These are phyloP conservation scores for Falco columbarius DNA, from an alignment of 2,797 vertebrate genomes.

Conservation along the genomic window DNA sequence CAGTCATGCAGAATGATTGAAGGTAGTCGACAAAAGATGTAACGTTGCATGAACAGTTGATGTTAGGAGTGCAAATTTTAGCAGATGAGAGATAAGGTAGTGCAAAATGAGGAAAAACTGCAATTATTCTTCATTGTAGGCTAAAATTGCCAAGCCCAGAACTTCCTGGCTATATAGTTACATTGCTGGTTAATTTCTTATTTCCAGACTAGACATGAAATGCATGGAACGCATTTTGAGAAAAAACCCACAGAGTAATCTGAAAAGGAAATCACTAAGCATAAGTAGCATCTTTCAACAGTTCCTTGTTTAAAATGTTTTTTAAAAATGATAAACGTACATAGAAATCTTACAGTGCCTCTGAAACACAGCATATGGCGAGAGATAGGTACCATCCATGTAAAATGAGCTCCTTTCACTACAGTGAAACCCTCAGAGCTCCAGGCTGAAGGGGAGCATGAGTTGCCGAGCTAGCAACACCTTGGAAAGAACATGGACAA, in stretches of 20 bases:
- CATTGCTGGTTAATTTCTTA: background rate
- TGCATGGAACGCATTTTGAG: background rate
- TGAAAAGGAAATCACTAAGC: background rate
- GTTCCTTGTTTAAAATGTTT: background rate
- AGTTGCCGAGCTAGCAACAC: background rate
- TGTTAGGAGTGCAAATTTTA: background rate
- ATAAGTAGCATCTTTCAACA: background rate
- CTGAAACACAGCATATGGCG: background rate
- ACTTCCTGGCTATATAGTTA: background rate
- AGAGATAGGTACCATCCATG: background rate
- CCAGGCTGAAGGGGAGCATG: background rate
- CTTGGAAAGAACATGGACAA: background rate
- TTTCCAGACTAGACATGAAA: background rate
- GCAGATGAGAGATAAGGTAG: background rate
- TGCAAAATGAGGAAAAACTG: background rate
- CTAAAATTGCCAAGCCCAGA: background rate
- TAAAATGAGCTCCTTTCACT: background rate
- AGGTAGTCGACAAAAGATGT: background rate
- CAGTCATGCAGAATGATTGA: background rate
- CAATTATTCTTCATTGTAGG: background rate
- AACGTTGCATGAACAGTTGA: background rate
- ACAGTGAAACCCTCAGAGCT: background rate
- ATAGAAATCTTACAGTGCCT: background rate
- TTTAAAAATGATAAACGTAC: background rate
- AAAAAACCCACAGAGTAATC: background rate